Conservation (phyloP, 2,113 vertebrate genomes). For the Brachypodius melanocephalos region DNA sequence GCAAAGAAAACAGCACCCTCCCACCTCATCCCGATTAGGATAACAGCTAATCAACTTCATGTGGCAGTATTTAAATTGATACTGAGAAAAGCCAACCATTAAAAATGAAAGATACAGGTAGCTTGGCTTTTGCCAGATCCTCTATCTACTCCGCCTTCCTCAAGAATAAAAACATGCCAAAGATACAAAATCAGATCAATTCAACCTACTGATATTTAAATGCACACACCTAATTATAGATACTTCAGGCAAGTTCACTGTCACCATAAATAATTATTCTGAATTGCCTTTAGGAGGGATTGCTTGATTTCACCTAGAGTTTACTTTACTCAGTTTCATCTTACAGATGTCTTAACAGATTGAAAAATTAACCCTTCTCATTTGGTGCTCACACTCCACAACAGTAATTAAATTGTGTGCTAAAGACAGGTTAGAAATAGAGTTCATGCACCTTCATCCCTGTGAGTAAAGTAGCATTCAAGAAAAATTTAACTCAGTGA, state of each 20-base stretch:
- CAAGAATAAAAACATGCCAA: neutral
- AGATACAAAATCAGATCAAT: neutral
- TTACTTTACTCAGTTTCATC: neutral
- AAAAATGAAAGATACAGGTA: neutral
- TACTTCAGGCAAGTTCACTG: neutral
- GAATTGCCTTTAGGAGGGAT: neutral
- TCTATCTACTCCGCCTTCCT: fast-evolving
- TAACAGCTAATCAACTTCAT: neutral
- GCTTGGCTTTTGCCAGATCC: neutral
- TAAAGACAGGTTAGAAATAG: neutral
- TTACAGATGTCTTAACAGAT: neutral
- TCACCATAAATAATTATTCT: neutral
- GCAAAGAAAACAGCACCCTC: neutral
- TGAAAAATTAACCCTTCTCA: neutral
- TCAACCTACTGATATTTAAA: neutral
- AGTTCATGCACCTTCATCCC: neutral
- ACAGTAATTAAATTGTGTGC: neutral
- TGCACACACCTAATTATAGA: neutral
- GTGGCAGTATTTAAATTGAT: neutral
- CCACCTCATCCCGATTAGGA: fast-evolving
- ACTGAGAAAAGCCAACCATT: neutral
- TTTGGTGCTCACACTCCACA: neutral
- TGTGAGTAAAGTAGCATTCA: neutral
- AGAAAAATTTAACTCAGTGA: neutral
- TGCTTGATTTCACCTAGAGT: neutral